Evolutionary conservation across 2,888 invertebrate species (phyloP), one percentile per base, ranked within the genome.

Genomic region (Deroplatys truncata): DNA sequence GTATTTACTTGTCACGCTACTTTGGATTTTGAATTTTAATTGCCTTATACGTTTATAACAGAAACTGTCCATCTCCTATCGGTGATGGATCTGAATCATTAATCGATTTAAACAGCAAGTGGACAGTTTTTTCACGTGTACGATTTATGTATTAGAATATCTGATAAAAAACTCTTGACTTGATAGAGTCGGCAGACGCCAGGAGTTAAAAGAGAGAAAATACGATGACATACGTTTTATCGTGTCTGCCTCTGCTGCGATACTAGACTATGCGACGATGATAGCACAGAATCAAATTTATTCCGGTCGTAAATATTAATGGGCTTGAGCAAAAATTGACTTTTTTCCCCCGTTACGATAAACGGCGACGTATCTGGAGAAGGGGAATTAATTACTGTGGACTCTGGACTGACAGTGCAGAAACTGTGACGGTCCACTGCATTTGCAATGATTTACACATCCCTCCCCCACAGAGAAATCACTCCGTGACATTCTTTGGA

Each of bases 211-310:
- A 82, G 87, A 82, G 87, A 28, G 83, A 87, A 87, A 87, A 87
- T 87, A 87, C 87, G 87, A 83, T 87, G 87, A 87, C 87, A 87
- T 87, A 87, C 87, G 87, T 87, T 87, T 87, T 87, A 83, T 87
- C 87, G 87, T 31, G 87, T 72, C 56, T 72, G 56, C 20, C 56
- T 56, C 56, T 20, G 5, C 56, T 72, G 56, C 56, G 56, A 72
- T 72, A 72, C 56, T 72, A 72, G 56, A 25, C 56, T 72, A 20
- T 72, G 20, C 56, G 20, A 72, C 56, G 87, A 87, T 87, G 87
- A 87, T 87, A 87, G 87, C 43, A 82, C 28, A 35, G 83, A 87
- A 87, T 83, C 87, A 87, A 87, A 87, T 87, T 87, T 87, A 87
- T 87, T 87, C 83, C 83, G 87, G 82, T 87, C 87, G 87, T 87